Conservation (phyloP, 2,888 invertebrate genomes). For the Urechis unicinctus region DNA sequence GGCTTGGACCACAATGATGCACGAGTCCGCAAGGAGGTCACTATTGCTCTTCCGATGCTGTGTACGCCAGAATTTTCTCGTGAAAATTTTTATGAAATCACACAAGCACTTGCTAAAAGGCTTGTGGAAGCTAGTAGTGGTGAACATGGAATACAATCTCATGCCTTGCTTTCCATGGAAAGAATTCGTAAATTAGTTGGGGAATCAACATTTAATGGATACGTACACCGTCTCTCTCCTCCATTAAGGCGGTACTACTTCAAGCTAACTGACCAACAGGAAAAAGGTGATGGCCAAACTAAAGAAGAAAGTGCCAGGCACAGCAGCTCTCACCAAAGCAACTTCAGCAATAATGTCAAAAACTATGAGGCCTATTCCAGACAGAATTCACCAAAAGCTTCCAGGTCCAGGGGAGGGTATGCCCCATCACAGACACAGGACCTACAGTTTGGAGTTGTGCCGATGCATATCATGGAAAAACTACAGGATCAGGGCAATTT, state of each 20-base stretch:
- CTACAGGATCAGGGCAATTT: slow-evolving; percentile 58
- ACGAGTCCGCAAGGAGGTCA: slow-evolving; percentile 45
- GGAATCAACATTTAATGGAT: slow-evolving; percentile 40
- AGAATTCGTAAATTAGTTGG: slow-evolving; percentile 49
- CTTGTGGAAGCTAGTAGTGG: slow-evolving; percentile 33
- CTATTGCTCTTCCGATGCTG: slow-evolving; percentile 49
- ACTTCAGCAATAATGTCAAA: background rate
- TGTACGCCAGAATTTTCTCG: slow-evolving; percentile 50
- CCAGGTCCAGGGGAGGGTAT: too few species aligned
- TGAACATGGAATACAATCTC: slow-evolving; percentile 27
- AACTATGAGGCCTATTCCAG: too few species aligned
- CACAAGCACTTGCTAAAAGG: slow-evolving; percentile 41
- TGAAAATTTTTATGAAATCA: slow-evolving; percentile 48
- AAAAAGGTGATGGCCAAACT: background rate
- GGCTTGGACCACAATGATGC: slow-evolving; percentile 48
- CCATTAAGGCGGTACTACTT: slow-evolving; percentile 18
- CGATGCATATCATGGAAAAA: slow-evolving; percentile 48
- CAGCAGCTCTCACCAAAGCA: background rate
- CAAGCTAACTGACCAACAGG: slow-evolving; percentile 12
- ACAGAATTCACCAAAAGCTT: too few species aligned
- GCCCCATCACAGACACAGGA: too few species aligned
- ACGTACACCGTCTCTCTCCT: slow-evolving; percentile 38
- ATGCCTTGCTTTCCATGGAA: slow-evolving; percentile 45
- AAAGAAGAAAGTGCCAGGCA: background rate
- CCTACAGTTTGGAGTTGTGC: slow-evolving; percentile 50